Conservation (phyloP, 1,140 invertebrate species). For the Drosophila pallidifrons region DNA sequence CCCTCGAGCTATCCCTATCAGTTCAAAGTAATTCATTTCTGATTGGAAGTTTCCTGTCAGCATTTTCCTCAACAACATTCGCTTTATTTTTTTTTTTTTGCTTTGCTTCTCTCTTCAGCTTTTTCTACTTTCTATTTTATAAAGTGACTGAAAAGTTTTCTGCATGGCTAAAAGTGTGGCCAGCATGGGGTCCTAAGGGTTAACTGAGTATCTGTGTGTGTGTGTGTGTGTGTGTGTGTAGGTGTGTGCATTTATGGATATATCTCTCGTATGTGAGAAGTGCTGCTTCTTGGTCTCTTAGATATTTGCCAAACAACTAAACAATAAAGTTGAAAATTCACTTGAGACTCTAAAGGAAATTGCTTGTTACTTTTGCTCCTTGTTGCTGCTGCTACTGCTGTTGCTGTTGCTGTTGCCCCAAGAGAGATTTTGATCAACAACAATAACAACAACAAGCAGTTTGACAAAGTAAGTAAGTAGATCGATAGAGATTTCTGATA, state of each 20-base stretch:
- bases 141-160: conserved; percentile 66
- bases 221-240: not conserved
- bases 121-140: conserved; percentile 44
- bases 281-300: conserved; percentile 17
- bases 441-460: conserved; percentile 22
- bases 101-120: conserved; percentile 29
- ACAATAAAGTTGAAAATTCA: conserved; percentile 78
- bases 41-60: conserved; percentile 82
- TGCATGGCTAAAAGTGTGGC: conserved; percentile 68
- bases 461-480: conserved; percentile 44
- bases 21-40: conserved; percentile 82
- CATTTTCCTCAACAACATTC: conserved; percentile 52
- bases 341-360: conserved; percentile 55
- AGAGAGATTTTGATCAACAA: conserved; percentile 38
- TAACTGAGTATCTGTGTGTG: conserved; percentile 15
- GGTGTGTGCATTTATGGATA: conserved; percentile 60
- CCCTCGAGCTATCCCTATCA: conserved; percentile 3
- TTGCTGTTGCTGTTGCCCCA: not conserved
- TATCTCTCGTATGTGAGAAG: conserved; percentile 42
- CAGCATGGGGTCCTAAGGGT: conserved; percentile 30
- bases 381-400: not conserved
- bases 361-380: conserved; percentile 11
- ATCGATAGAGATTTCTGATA: conserved; percentile 46
- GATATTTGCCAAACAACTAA: conserved; percentile 54
- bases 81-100: conserved; percentile 1